Conservation (phyloP, 1,140 invertebrate species). For the Zaprionus ghesquierei region DNA sequence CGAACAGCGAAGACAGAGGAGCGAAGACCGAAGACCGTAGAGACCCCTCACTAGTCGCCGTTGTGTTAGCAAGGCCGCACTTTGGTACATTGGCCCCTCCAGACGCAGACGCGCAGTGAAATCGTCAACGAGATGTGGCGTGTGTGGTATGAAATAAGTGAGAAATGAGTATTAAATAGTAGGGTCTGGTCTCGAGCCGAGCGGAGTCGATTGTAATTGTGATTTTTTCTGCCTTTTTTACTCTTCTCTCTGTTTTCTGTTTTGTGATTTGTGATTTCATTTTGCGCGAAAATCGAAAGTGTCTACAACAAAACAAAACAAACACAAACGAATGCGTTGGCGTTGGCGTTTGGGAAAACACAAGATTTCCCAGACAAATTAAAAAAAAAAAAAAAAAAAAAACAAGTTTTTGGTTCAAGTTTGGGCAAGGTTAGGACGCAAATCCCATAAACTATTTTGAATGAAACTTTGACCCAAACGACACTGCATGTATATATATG, state of each 20-base stretch:
- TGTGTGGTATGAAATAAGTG: constrained; percentile 48
- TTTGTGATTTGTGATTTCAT: constrained; percentile 49
- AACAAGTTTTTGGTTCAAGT: constrained; percentile 49
- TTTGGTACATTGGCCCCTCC: constrained; percentile 57
- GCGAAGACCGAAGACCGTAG: not conserved
- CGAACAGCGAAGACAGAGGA: not conserved
- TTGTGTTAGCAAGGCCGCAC: not conserved
- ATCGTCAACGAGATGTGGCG: constrained; percentile 58
- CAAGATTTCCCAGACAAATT: constrained; percentile 25
- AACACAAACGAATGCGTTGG: constrained; percentile 22
- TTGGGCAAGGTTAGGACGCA: constrained; percentile 47
- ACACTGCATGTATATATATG: too few relatives aligned
- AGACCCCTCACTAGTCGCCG: not conserved
- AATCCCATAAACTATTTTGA: not conserved
- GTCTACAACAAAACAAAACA: constrained; percentile 32
- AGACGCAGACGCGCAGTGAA: constrained; percentile 44
- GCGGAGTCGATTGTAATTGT: not conserved
- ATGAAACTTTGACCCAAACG: too few relatives aligned
- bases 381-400: not conserved
- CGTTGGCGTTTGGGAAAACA: constrained; percentile 19
- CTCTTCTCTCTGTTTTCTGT: constrained; percentile 10
- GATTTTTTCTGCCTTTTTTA: constrained; percentile 4
- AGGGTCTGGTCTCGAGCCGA: constrained; percentile 40
- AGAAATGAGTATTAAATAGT: constrained; percentile 20
- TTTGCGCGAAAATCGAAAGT: constrained; percentile 73